Evolutionary conservation across 2,888 invertebrate genomes (phyloP).

Genomic region (Hybos culiciformis): DNA sequence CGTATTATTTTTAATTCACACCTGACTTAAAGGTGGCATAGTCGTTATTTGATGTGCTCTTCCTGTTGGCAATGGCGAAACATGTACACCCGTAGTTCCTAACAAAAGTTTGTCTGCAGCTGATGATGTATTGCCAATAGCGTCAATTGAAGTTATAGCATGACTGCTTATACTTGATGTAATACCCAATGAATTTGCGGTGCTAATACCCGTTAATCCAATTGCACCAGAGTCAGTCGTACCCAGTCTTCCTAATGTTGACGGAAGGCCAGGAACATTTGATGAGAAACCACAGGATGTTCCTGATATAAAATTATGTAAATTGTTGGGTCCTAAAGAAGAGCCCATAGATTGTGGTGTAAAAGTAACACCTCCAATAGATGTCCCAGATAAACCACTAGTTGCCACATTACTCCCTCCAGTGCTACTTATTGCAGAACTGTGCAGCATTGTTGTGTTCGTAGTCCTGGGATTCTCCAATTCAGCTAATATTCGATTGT

Average conservation of each 20-base stretch:
- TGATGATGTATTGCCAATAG: constrained; percentile 33
- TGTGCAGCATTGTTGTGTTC: constrained; percentile 28
- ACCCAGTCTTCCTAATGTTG: constrained; percentile 8
- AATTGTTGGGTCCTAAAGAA: constrained; percentile 2
- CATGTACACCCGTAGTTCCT: constrained; percentile 35
- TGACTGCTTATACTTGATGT: constrained; percentile 57
- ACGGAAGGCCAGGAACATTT: constrained; percentile 7
- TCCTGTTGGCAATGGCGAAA: constrained; percentile 31
- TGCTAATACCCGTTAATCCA: constrained; percentile 12
- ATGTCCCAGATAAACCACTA: neutral
- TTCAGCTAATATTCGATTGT: constrained; percentile 77
- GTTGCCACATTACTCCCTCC: constrained; percentile 5
- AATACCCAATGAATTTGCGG: constrained; percentile 34
- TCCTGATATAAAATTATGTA: constrained; percentile 5
- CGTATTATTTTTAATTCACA: constrained; percentile 12
- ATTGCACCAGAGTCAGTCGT: constrained; percentile 28
- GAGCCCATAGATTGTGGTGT: constrained; percentile 9
- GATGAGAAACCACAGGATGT: constrained; percentile 6
- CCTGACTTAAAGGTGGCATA: constrained; percentile 37
- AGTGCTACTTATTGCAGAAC: constrained; percentile 23
- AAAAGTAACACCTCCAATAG: neutral
- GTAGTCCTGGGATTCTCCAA: constrained; percentile 62
- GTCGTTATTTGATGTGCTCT: constrained; percentile 37
- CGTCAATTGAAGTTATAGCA: constrained; percentile 45
- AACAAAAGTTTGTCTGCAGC: constrained; percentile 38